A percentile compares a stretch with the other conserved stretches of the same genome.
Conservation (phyloP, 2,888 invertebrate species). For the Leptopilina myrica region DNA sequence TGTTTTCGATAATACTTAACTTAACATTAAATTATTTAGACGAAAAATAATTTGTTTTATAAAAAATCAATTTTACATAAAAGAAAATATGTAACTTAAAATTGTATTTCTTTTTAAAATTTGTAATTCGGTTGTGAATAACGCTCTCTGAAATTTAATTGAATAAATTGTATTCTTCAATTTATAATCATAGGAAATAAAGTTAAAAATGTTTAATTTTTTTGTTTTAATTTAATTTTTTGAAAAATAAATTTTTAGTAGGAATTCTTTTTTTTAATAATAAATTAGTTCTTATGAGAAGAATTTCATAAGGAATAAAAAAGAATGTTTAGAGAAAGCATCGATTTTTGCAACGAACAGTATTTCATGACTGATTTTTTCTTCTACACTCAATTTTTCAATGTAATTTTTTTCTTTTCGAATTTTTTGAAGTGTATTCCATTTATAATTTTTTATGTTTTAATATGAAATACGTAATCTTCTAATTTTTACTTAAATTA, state of each 20-base stretch:
- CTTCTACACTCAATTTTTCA: background rate
- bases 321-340: background rate
- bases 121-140: too few species aligned
- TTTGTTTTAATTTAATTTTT: too few species aligned
- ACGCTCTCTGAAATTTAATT: too few species aligned
- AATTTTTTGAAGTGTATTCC: background rate
- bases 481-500: too few species aligned
- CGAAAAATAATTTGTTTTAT: background rate
- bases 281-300: background rate
- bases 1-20: background rate
- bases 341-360: slow-evolving; percentile 25
- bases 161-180: too few species aligned
- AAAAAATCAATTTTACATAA: background rate
- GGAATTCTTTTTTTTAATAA: background rate
- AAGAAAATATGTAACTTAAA: too few species aligned
- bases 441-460: background rate
- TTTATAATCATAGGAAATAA: too few species aligned
- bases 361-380: slow-evolving; percentile 30
- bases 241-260: background rate
- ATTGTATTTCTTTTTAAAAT: too few species aligned
- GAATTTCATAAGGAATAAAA: background rate
- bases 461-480: background rate
- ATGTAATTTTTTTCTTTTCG: background rate
- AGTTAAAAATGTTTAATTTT: too few species aligned
- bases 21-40: background rate